Base-by-base conservation (phyloP, 2,888 invertebrate genomes). In the Oscheius sp. region DNA sequence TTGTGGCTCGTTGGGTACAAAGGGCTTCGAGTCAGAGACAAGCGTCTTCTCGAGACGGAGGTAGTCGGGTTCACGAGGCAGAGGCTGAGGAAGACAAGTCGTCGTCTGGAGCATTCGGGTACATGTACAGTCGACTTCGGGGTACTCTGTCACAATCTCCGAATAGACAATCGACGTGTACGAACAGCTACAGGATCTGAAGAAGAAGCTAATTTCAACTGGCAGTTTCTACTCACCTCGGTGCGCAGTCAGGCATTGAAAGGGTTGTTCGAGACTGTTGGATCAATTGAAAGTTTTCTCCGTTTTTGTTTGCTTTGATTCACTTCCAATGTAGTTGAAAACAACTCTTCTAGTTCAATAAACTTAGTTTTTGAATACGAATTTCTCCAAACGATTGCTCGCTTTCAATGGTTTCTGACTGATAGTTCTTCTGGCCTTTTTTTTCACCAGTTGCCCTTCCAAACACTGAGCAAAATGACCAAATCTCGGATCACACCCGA, bases 61-160 rank as follows among this genome's bases (percentile, higher is more conserved):
- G 29, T 62, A 62, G 62, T 62, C 62, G n/a, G 62, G 62, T 37
- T 62, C 62, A 9, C 62, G 37, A 42, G 62, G 62, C n/a, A 62
- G 62, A 4, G 62, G 62, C 42, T 42, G 62, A 7, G 62, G 62
- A 5, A 62, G 62, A 42, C 62, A 65, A 32, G 65, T 51, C 65
- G 47, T 50, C 65, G 47, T 32, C 65, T 65, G 50, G 50, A 65
- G 65, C 11, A 48, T 11, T 47, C 32, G 50, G 50, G 29, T 47
- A 42, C 62, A 37, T 21, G 47, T 37, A 42, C 47, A n/a, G 29
- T 47, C 29, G 35, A 33, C 29, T 29, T 32, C 35, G 5, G 59
- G 59, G n/a, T 33, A 37, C 29, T 55, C 42, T 21, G 62, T 62
- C 37, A 37, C 11, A 37, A 62, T 37, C 13, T 62, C 62, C 33